phyloP scores from a whole-genome alignment of 2,113 vertebrate genomes.

The Calonectris borealis region DNA sequence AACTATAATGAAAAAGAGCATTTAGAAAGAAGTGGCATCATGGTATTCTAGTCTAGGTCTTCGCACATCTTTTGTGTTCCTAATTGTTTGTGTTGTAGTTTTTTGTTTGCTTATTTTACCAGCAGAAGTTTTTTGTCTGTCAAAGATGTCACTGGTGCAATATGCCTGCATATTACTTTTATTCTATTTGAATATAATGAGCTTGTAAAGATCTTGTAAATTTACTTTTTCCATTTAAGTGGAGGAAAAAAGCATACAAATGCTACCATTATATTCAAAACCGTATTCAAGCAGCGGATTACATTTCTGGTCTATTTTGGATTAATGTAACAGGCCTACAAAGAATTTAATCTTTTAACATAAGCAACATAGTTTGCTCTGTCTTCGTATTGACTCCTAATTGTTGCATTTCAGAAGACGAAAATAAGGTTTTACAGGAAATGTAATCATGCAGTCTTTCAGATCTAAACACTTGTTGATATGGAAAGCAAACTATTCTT shows the following conservation, averaged over 20 bases:
- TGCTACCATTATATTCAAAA: not conserved
- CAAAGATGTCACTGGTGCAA: not conserved
- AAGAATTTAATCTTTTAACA: conserved; percentile 37
- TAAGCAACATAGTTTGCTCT: not conserved
- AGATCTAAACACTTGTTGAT: not conserved
- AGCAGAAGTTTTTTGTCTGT: not conserved
- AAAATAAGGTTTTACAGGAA: conserved; percentile 31
- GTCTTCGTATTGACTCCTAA: conserved; percentile 17
- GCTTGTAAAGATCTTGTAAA: not conserved
- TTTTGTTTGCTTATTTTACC: not conserved
- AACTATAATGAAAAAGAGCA: not conserved
- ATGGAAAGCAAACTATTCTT: not conserved
- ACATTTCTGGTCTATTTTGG: conserved; percentile 14
- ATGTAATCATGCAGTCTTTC: not conserved
- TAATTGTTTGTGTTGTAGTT: not conserved
- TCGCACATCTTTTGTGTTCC: not conserved
- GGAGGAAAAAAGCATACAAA: not conserved
- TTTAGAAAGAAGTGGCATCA: not conserved
- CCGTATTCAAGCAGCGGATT: not conserved
- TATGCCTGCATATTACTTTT: not conserved
- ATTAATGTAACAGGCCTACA: not conserved
- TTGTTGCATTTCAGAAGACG: conserved; percentile 39
- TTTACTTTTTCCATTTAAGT: not conserved
- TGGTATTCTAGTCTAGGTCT: not conserved
- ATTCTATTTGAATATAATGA: not conserved